These are phyloP conservation scores for Diglossa cyanea DNA, from an alignment of 2,797 vertebrate genomes.

Conservation along the genomic window DNA sequence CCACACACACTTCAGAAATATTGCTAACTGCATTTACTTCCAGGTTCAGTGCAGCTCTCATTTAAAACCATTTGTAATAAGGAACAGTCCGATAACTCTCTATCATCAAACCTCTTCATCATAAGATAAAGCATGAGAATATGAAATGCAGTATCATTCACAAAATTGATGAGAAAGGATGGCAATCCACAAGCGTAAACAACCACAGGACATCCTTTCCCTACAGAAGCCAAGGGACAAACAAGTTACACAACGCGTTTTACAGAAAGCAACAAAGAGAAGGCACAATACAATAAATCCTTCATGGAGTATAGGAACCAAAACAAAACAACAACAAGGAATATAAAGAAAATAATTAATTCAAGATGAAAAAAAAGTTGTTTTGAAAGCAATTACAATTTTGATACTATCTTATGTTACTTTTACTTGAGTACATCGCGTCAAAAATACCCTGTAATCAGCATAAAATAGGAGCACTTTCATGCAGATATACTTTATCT, in stretches of 20 bases:
- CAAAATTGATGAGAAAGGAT: not conserved
- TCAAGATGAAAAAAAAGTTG: not conserved
- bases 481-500: not conserved
- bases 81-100: not conserved
- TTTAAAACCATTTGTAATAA: not conserved
- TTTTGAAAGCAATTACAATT: not conserved
- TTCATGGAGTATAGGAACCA: not conserved
- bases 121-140: not conserved
- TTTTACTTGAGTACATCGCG: not conserved
- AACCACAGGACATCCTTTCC: slow-evolving; percentile 37
- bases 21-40: not conserved
- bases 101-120: not conserved
- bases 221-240: slow-evolving; percentile 35
- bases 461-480: not conserved
- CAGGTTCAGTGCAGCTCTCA: not conserved
- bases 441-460: not conserved
- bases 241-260: slow-evolving; percentile 9
- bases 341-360: not conserved
- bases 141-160: not conserved
- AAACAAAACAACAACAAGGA: not conserved
- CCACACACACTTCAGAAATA: not conserved
- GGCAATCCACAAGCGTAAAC: not conserved
- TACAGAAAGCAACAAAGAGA: not conserved
- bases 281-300: not conserved
- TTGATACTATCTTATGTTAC: not conserved